Percentiles rank a stretch among this genome's conserved stretches.
Conservation (phyloP, 2,113 vertebrate species). For the Anarhynchus alexandrinus region DNA sequence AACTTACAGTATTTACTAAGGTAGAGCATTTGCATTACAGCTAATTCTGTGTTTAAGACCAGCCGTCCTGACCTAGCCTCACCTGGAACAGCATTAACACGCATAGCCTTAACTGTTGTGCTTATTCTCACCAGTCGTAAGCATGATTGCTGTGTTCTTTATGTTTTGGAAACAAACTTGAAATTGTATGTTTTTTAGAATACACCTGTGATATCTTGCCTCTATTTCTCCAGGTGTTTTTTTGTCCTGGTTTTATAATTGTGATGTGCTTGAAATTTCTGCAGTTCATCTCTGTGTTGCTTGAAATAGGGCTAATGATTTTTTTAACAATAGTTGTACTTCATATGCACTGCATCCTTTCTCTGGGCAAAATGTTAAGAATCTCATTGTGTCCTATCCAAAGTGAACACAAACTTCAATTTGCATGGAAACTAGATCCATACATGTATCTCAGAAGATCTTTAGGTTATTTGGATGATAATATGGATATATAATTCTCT, state of each 20-base stretch:
- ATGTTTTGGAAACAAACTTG: neutral
- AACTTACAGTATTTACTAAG: neutral
- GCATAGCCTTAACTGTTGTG: neutral
- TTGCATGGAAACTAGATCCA: neutral
- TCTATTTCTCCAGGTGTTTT: neutral
- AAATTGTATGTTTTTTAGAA: neutral
- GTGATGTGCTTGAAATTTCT: neutral
- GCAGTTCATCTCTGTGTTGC: neutral
- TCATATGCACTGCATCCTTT: neutral
- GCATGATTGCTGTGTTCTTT: neutral
- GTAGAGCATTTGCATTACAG: neutral
- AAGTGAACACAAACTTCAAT: neutral
- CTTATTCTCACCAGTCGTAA: neutral
- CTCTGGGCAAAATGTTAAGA: neutral
- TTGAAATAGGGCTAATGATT: neutral
- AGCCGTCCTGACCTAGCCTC: neutral
- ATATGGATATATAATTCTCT: neutral
- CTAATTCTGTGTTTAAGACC: neutral
- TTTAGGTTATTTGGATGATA: neutral
- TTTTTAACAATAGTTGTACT: neutral
- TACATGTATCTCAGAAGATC: neutral
- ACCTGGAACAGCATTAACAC: neutral
- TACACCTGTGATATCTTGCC: neutral
- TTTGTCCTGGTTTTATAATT: neutral
- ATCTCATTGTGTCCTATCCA: neutral